Conservation (phyloP, 1,140 invertebrate species). For the Ectropis grisescens region DNA sequence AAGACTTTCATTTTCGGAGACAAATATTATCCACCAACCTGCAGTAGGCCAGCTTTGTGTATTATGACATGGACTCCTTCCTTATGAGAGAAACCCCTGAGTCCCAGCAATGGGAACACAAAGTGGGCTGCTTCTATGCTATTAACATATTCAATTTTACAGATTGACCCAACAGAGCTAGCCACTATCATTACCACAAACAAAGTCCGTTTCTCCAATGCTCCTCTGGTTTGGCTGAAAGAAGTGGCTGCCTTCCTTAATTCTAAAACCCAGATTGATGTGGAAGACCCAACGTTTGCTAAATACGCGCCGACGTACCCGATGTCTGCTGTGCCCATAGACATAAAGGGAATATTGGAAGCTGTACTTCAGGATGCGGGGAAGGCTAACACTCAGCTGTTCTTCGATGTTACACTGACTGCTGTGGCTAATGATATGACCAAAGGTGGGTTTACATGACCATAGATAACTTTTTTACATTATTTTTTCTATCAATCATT, state of each 20-base stretch:
- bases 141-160: too few species aligned
- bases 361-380: slow-evolving; percentile 72
- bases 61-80: too few species aligned
- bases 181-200: slow-evolving; percentile 64
- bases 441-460: slow-evolving; percentile 71
- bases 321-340: slow-evolving; percentile 66
- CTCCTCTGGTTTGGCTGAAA: slow-evolving; percentile 73
- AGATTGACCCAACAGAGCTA: slow-evolving; percentile 74
- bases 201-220: slow-evolving; percentile 73
- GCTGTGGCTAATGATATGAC: slow-evolving; percentile 77
- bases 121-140: too few species aligned
- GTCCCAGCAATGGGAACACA: too few species aligned
- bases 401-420: slow-evolving; percentile 76
- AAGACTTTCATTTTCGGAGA: too few species aligned
- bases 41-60: too few species aligned
- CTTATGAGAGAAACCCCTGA: too few species aligned
- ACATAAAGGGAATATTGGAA: slow-evolving; percentile 68
- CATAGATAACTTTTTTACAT: too few species aligned
- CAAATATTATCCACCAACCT: too few species aligned
- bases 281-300: slow-evolving; percentile 72
- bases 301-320: slow-evolving; percentile 67
- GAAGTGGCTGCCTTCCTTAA: slow-evolving; percentile 75
- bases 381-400: slow-evolving; percentile 70
- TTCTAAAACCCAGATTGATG: slow-evolving; percentile 73
- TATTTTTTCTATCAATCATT: too few species aligned